A percentile compares a stretch with the other conserved stretches of the same genome.
Conservation (phyloP, 2,113 vertebrate genomes). For the Maccullochella peelii region DNA sequence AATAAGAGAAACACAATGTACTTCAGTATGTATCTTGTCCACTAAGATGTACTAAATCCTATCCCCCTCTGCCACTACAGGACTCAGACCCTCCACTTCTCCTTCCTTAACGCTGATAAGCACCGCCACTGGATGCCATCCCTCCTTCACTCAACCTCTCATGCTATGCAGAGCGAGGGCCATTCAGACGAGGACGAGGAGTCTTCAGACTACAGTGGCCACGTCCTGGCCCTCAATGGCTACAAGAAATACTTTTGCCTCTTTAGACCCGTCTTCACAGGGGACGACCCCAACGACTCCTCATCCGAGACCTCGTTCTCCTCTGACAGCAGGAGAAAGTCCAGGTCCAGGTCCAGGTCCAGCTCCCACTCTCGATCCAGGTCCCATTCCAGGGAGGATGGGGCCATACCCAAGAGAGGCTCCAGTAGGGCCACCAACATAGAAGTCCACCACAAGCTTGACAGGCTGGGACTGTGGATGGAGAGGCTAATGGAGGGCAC, state of each 20-base stretch:
- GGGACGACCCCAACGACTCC: slow-evolving; percentile 78
- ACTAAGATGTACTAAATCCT: not conserved
- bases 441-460: slow-evolving; percentile 89
- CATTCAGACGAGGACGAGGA: slow-evolving; percentile 85
- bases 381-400: slow-evolving; percentile 78
- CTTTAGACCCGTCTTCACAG: slow-evolving; percentile 90
- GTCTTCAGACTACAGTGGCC: slow-evolving; percentile 89
- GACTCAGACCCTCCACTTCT: slow-evolving; percentile 93
- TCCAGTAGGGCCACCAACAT: slow-evolving; percentile 82
- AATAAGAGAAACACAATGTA: not conserved
- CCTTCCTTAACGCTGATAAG: slow-evolving; percentile 95
- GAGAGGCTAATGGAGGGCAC: slow-evolving; percentile 93
- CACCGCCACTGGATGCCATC: slow-evolving; percentile 92
- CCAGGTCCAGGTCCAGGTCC: slow-evolving; percentile 77
- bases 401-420: slow-evolving; percentile 43
- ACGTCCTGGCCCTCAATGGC: slow-evolving; percentile 94
- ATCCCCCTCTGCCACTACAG: slow-evolving; percentile 67
- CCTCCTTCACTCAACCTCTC: slow-evolving; percentile 86
- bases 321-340: slow-evolving; percentile 69
- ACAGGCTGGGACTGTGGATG: slow-evolving; percentile 95
- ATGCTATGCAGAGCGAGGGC: slow-evolving; percentile 69
- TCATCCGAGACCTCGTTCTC: slow-evolving; percentile 71
- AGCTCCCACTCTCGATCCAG: slow-evolving; percentile 79
- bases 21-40: not conserved
- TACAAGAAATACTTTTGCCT: slow-evolving; percentile 97